Base-by-base conservation (phyloP, 1,140 invertebrate species). In the Artemia franciscana region DNA sequence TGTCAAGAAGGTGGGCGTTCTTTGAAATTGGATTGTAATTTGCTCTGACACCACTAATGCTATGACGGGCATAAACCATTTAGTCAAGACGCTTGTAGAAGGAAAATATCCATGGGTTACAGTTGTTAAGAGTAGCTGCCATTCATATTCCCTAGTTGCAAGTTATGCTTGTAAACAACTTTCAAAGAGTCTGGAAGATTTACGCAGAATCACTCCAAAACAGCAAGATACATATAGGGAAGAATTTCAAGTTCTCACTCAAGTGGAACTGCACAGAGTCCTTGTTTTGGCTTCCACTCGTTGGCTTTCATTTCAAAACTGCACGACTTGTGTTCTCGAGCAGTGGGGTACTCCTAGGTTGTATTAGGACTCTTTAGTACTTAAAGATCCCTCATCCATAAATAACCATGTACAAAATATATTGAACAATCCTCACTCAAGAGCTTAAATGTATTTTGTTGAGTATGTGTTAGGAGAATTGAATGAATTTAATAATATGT, bases 401-500 rank as follows among this genome's bases (percentile, higher is more conserved):
- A n/a, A n/a, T n/a, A n/a, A n/a, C n/a, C n/a, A n/a, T n/a, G n/a
- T 60, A n/a, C 5, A 21, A 28, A 26, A 18, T 5, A 60, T 2
- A 26, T 25, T 60, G 12, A 24, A 28, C 24, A 60, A 60, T 25
- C 60, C 59, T 4, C 26, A 25, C 9, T 26, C 27, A 25, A 60
- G 2, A 21, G 60, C 5, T 21, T 9, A 24, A 21, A 60, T 60
- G 5, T 4, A 26, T 24, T 60, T 60, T 60, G 60, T 26, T 27
- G 60, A 26, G 1, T 3, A 60, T 4, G 60, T 28, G 24, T 26
- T 5, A 3, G 67, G 58, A 5, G 56, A 70, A 15, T 58, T 70
- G 15, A 70, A 25, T n/a, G 65, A 68, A 27, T 73, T 71, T 56
- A 71, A 71, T 64, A 63, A 60, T n/a, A 26, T 71, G 25, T 71